Evolutionary conservation across 2,797 vertebrate genomes (phyloP), one percentile per base, ranked within the genome.

Genomic region (Hozukius guyotensis): DNA sequence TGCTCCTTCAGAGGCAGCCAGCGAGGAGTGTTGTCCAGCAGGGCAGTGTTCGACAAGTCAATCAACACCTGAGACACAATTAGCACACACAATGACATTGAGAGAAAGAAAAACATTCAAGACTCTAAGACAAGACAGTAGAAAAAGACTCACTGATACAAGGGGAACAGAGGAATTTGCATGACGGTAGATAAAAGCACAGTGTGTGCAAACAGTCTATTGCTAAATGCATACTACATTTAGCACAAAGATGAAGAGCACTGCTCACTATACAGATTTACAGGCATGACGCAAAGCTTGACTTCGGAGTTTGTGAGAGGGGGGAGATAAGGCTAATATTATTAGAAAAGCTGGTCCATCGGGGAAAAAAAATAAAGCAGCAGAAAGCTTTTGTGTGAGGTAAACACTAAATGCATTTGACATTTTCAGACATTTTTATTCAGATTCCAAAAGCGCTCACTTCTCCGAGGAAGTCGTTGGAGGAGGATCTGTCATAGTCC

Each of bases 391-490:
- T 53, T 60, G n/a, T 83, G 12, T 27, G 49, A 42, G 10, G 2
- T 61, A 42, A 73, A 77, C 8, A 29, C 36, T 65, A 76, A 86
- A 84, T 72, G 16, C 27, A 31, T 80, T 31, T 80, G 64, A 86
- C 57, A 75, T 79, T 77, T 85, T 75, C 11, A 61, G 27, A 83
- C 65, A 57, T 65, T 31, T 46, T 29, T 38, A 80, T 77, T 83
- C 12, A 69, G 29, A 76, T 80, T 84, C 46, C 38, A 79, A 78
- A 69, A 83, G 59, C 31, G 96, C 97, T 98, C 89, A 99, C 99
- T 96, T 99, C 99, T 93, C 99, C 99, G 6, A 99, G 97, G 85
- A 99, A 99, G 91, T 99, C 99, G 87, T 99, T 99, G 25, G 98
- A 98, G 65, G 99, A 99, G 83, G 98, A 98, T 97, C 96, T 96